phyloP scores from a whole-genome alignment of 2,113 vertebrate genomes.

The Rallus limicola region DNA sequence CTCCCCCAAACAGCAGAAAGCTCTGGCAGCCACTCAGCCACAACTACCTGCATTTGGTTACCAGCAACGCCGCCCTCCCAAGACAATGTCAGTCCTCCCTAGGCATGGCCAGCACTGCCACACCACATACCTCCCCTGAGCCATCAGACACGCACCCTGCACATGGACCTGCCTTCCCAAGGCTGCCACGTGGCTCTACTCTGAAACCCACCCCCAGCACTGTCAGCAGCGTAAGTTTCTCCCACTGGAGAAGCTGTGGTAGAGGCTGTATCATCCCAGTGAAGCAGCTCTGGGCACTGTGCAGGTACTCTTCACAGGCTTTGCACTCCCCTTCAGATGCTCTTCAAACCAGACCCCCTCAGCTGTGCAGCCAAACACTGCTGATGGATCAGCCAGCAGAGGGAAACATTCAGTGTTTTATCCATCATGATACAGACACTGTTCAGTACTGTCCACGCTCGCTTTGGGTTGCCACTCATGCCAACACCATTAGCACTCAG shows the following conservation, averaged over 20 bases:
- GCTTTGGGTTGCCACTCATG: neutral
- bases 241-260: neutral
- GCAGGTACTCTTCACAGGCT: neutral
- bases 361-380: neutral
- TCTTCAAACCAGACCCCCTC: neutral
- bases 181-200: neutral
- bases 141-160: neutral
- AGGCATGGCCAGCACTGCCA: fast-evolving
- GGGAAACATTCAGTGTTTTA: fast-evolving
- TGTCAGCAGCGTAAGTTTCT: neutral
- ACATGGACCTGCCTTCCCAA: neutral
- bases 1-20: neutral
- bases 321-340: neutral
- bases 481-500: neutral
- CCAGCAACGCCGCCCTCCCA: fast-evolving
- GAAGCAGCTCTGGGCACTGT: neutral
- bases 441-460: fast-evolving
- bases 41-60: neutral
- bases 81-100: neutral
- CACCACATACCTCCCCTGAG: fast-evolving
- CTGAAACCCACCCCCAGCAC: neutral
- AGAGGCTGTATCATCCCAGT: neutral
- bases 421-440: fast-evolving
- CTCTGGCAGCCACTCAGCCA: neutral
- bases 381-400: neutral